Evolutionary conservation across 2,113 vertebrate genomes (phyloP), one percentile per base, ranked within the genome.

Genomic region (Speoplatyrhinus poulsoni): DNA sequence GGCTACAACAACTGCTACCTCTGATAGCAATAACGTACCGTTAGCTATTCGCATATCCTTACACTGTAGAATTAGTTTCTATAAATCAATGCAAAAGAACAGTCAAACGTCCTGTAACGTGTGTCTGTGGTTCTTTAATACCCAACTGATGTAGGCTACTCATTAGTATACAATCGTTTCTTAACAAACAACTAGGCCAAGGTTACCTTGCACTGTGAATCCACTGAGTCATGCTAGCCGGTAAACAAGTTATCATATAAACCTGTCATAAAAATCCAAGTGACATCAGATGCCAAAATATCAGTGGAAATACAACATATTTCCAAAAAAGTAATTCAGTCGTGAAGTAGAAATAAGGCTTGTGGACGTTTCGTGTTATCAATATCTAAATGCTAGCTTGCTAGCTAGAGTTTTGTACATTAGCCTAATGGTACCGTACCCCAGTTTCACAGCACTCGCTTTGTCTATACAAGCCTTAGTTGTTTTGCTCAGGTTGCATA

Each of bases 221-320:
- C 83, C 85, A 93, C 92, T 87, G 91, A 92, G 92, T 93, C 92
- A 93, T 90, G 90, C 92, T 93, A 92, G 88, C 87, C 36, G 4
- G 52, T 70, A 64, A 64, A 56, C 63, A 50, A 9, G 49, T 47
- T 70, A 66, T 9, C 12, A 0, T 8, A 1, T 33, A 32, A 12
- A 26, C 2, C 56, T 1, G 19, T 9, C 17, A 33, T 12, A 56
- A n/a, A 7, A 56, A n/a, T 1, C 54, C 16, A n/a, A 56, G 7
- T 17, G n/a, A 19, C 17, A 7, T 17, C 16, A 9, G 54, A 19
- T 56, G 54, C 19, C 5, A 41, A 41, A 41, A 41, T 8, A 41
- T 41, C 6, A 41, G 36, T 41, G 7, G 36, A 41, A 8, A 41
- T 41, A 36, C 1, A 41, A 41, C 3, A 5, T 41, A 41, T 41